Percentiles rank a stretch among this genome's conserved stretches.
phyloP scores from a whole-genome alignment of 2,113 vertebrate species.

The Pangasianodon gigas region DNA sequence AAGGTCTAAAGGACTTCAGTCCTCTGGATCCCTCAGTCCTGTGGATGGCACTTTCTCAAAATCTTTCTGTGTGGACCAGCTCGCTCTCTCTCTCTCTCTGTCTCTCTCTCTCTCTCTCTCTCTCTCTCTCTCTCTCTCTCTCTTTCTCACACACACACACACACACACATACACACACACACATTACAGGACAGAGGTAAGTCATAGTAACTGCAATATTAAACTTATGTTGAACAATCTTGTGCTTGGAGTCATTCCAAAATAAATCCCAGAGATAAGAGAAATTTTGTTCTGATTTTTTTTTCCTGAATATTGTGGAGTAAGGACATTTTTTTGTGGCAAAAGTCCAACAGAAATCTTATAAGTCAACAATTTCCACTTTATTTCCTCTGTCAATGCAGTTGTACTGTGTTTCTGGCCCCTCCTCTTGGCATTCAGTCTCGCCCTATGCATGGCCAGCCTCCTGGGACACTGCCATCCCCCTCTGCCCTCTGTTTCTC shows the following conservation, averaged over 20 bases:
- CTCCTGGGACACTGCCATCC: constrained; percentile 47
- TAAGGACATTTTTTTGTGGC: neutral
- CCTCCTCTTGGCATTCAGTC: constrained; percentile 62
- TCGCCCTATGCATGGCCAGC: constrained; percentile 66
- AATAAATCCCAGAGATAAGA: neutral
- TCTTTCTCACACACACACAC: neutral
- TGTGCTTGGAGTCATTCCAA: neutral
- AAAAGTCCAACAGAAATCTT: constrained; percentile 28
- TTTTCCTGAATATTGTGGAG: neutral
- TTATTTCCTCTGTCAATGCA: constrained; percentile 77
- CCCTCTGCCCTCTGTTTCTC: constrained; percentile 45
- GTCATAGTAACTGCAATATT: constrained; percentile 52
- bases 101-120: neutral
- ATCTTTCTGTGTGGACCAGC: constrained; percentile 48
- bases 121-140: neutral
- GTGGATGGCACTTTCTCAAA: constrained; percentile 68
- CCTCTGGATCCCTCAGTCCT: constrained; percentile 75
- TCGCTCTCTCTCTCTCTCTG: constrained; percentile 47
- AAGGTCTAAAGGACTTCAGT: constrained; percentile 75
- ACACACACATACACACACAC: constrained; percentile 12
- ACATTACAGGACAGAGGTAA: constrained; percentile 2
- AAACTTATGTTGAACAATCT: neutral
- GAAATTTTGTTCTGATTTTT: neutral
- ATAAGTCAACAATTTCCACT: constrained; percentile 59
- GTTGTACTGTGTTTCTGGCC: constrained; percentile 78